These are phyloP conservation scores for Chrosomus eos DNA, from an alignment of 2,797 vertebrate genomes.

Conservation along the genomic window DNA sequence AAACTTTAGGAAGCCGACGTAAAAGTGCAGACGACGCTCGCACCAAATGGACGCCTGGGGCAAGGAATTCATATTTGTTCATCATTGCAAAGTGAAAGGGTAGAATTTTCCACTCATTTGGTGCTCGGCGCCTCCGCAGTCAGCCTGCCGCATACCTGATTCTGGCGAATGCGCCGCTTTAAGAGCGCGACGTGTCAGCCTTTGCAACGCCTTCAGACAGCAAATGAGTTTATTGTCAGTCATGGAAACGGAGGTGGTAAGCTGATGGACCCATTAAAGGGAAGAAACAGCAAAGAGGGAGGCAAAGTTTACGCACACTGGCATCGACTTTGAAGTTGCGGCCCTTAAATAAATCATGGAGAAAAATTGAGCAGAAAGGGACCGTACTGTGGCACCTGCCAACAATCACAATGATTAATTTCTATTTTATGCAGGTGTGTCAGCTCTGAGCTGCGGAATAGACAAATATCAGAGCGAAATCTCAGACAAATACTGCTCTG, in stretches of 20 bases:
- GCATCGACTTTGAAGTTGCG: conserved; percentile 67
- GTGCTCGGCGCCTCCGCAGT: conserved; percentile 3
- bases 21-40: conserved; percentile 7
- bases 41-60: conserved; percentile 23
- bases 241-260: conserved; percentile 62
- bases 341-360: conserved; percentile 76
- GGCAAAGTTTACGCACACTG: conserved; percentile 48
- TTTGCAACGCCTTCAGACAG: conserved; percentile 61
- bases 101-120: conserved; percentile 21
- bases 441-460: conserved; percentile 56
- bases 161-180: conserved; percentile 61
- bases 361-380: conserved; percentile 56
- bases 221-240: conserved; percentile 69
- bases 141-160: conserved; percentile 27
- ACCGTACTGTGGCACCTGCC: conserved; percentile 64
- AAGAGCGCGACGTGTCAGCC: conserved; percentile 58
- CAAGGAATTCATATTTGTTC: conserved; percentile 17
- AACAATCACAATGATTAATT: conserved; percentile 71
- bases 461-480: conserved; percentile 45
- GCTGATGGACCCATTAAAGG: conserved; percentile 69
- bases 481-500: conserved; percentile 7
- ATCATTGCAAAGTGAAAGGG: conserved; percentile 34
- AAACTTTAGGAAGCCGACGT: conserved; percentile 12
- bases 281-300: conserved; percentile 55
- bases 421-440: conserved; percentile 70